Evolutionary conservation across 1,140 invertebrate species (phyloP).

Genomic region (Aphidius ervi): DNA sequence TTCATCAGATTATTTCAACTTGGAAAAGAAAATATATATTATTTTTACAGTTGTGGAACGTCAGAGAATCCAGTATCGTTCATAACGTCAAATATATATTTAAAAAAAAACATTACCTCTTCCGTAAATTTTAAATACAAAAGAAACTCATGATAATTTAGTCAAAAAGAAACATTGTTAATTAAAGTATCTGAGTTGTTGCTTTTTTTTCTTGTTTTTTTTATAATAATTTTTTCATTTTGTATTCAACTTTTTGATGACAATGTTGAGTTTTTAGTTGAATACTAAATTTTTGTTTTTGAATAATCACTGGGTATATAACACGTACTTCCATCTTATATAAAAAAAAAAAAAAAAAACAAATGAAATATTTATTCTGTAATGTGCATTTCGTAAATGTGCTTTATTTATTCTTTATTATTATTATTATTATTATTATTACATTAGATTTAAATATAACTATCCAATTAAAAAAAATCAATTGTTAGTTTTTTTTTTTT

Average conservation of each 20-base stretch:
- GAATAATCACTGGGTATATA: background rate
- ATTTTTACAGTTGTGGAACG: slow-evolving; percentile 29
- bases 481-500: slow-evolving; percentile 6
- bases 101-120: slow-evolving; percentile 26
- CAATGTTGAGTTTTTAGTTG: background rate
- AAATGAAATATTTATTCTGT: slow-evolving; percentile 10
- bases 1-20: no score
- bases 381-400: slow-evolving; percentile 26
- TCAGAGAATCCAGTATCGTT: slow-evolving; percentile 24
- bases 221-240: no score
- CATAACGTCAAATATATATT: slow-evolving; percentile 28
- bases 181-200: no score
- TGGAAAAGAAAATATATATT: background rate
- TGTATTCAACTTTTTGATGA: no score
- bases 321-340: slow-evolving; percentile 12
- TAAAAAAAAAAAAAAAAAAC: background rate
- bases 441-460: background rate
- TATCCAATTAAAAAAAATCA: slow-evolving; percentile 1
- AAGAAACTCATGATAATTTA: background rate
- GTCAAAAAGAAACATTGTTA: background rate
- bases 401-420: slow-evolving; percentile 17
- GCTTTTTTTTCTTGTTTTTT: no score
- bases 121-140: slow-evolving; percentile 24
- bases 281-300: background rate
- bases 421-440: background rate